A percentile compares a stretch with the other conserved stretches of the same genome.
phyloP scores from a whole-genome alignment of 2,888 invertebrate genomes.

The Tholera decimalis region DNA sequence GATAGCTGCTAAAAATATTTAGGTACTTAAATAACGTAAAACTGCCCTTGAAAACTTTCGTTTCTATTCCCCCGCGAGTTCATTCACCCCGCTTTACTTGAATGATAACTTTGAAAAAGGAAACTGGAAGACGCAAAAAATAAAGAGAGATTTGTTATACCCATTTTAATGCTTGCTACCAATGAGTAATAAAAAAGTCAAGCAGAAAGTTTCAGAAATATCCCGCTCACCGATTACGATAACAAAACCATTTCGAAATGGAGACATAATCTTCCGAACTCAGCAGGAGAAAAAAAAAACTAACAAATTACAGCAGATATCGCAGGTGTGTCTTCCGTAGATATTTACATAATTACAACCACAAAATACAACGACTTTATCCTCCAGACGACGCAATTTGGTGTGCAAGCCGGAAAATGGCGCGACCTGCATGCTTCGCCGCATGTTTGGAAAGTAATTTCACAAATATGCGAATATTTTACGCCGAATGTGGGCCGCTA shows the following conservation, averaged over 20 bases:
- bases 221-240: background rate
- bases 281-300: constrained; percentile 10
- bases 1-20: too few species aligned
- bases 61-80: too few species aligned
- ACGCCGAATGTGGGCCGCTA: constrained; percentile 47
- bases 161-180: too few species aligned
- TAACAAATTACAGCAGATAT: constrained; percentile 10
- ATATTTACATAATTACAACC: constrained; percentile 52
- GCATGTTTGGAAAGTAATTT: constrained; percentile 70
- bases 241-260: background rate
- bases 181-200: too few species aligned
- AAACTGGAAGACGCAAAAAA: too few species aligned
- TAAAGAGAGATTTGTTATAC: too few species aligned
- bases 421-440: constrained; percentile 54
- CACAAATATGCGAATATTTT: constrained; percentile 64
- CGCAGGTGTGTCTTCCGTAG: constrained; percentile 38
- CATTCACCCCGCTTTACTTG: too few species aligned
- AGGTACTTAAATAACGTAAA: too few species aligned
- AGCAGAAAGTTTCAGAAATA: background rate
- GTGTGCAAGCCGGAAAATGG: constrained; percentile 62
- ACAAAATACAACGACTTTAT: constrained; percentile 44
- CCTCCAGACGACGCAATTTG: constrained; percentile 51
- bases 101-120: too few species aligned
- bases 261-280: background rate
- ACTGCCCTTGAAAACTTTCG: too few species aligned